phyloP scores from a whole-genome alignment of 2,797 vertebrate species.

The Furcifer pardalis region DNA sequence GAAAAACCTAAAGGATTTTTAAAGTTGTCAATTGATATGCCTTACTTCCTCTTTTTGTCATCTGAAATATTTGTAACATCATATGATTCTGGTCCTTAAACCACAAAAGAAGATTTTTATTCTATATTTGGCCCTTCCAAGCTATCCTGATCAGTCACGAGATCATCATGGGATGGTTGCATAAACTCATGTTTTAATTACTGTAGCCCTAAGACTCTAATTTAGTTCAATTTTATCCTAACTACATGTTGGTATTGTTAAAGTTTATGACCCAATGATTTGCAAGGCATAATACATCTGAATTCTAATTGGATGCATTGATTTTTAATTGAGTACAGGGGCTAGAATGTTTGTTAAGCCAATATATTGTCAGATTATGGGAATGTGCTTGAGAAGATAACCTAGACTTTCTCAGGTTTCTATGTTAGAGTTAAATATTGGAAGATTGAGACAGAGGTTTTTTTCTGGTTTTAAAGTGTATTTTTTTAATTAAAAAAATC shows the following conservation, averaged over 20 bases:
- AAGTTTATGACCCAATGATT: conserved; percentile 70
- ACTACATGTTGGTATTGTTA: conserved; percentile 65
- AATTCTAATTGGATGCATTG: conserved; percentile 61
- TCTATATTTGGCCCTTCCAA: neutral
- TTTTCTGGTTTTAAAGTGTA: neutral
- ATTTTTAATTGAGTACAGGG: conserved; percentile 52
- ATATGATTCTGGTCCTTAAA: neutral
- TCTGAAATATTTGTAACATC: neutral
- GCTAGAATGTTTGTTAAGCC: neutral
- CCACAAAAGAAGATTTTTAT: rapidly evolving
- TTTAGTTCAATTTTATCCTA: conserved; percentile 60
- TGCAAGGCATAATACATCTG: conserved; percentile 59
- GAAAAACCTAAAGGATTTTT: neutral
- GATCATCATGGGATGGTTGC: conserved; percentile 38
- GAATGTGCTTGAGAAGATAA: neutral
- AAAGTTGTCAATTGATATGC: neutral
- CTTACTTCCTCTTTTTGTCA: neutral
- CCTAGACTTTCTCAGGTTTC: neutral
- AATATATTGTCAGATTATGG: neutral
- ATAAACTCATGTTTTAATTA: conserved; percentile 59
- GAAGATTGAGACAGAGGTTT: neutral
- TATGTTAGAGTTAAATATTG: neutral
- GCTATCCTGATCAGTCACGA: neutral
- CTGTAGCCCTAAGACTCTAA: conserved; percentile 51
- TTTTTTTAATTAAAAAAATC: neutral